Percentiles rank a stretch among this genome's conserved stretches.
Evolutionary conservation across 2,888 invertebrate genomes (phyloP).

Genomic region (Metacarcinus magister): DNA sequence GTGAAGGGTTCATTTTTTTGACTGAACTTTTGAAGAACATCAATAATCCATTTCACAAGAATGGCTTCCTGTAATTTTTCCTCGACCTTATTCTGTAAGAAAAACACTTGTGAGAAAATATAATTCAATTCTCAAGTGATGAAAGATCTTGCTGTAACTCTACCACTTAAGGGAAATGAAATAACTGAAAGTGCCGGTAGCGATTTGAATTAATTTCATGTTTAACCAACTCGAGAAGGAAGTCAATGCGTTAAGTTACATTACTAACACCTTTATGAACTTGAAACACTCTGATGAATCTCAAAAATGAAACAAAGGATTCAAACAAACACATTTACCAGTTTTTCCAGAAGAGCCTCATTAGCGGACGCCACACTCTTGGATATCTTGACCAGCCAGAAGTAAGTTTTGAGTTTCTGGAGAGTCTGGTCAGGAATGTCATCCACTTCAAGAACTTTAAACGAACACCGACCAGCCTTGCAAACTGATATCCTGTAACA

Average conservation of each 20-base stretch:
- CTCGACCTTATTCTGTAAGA: slow-evolving; percentile 51
- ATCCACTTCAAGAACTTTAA: not conserved
- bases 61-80: slow-evolving; percentile 38
- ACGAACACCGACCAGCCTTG: slow-evolving; percentile 54
- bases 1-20: not conserved
- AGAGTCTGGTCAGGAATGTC: slow-evolving; percentile 54
- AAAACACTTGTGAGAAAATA: not conserved
- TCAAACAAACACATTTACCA: slow-evolving; percentile 46
- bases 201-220: not conserved
- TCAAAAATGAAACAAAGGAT: not conserved
- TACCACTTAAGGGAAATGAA: not conserved
- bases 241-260: not conserved
- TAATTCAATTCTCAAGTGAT: not conserved
- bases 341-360: not conserved
- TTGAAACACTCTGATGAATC: not conserved
- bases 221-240: not conserved
- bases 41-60: not conserved
- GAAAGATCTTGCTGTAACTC: not conserved
- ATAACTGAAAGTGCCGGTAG: not conserved
- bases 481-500: slow-evolving; percentile 17
- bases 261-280: not conserved
- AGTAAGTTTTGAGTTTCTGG: slow-evolving; percentile 58
- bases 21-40: not conserved
- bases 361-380: slow-evolving; percentile 50
- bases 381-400: slow-evolving; percentile 73